A percentile compares a stretch with the other conserved stretches of the same genome.
phyloP scores from a whole-genome alignment of 2,113 vertebrate genomes.

The Pygoscelis antarcticus region DNA sequence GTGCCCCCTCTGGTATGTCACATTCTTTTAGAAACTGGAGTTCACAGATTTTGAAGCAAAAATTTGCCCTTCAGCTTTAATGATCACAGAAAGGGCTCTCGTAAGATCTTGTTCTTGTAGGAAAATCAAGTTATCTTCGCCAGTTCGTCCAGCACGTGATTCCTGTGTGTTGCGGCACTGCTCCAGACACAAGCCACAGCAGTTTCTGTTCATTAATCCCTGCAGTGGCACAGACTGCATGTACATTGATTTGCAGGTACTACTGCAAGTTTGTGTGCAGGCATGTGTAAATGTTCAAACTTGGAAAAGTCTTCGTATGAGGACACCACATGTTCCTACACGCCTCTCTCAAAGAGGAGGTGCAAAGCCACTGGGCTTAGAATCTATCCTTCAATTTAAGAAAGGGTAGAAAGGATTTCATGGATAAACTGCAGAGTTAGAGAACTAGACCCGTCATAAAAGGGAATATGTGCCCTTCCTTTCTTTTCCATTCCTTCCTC shows the following conservation, averaged over 20 bases:
- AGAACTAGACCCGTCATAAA: neutral
- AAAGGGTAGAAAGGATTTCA: neutral
- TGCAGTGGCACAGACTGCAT: neutral
- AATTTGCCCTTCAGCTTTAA: neutral
- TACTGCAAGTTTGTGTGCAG: too few species aligned
- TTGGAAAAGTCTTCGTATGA: neutral
- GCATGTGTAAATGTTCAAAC: fast-evolving
- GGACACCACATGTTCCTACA: neutral
- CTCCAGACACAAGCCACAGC: neutral
- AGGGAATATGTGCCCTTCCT: neutral
- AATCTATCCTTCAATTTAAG: neutral
- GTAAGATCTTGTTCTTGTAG: neutral
- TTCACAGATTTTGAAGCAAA: neutral
- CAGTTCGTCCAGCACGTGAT: neutral
- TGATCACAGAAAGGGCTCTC: neutral
- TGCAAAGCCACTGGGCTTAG: neutral
- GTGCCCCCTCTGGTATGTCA: neutral
- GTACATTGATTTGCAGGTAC: neutral
- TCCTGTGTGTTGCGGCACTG: neutral
- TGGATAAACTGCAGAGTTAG: neutral
- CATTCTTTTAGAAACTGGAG: neutral
- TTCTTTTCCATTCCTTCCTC: neutral
- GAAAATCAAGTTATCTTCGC: neutral
- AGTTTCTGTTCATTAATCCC: neutral
- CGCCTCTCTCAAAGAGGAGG: neutral